Percentiles rank a stretch among this genome's conserved stretches.
These are phyloP conservation scores for Petrolisthes manimaculis DNA, from an alignment of 2,888 invertebrate genomes.

Conservation along the genomic window DNA sequence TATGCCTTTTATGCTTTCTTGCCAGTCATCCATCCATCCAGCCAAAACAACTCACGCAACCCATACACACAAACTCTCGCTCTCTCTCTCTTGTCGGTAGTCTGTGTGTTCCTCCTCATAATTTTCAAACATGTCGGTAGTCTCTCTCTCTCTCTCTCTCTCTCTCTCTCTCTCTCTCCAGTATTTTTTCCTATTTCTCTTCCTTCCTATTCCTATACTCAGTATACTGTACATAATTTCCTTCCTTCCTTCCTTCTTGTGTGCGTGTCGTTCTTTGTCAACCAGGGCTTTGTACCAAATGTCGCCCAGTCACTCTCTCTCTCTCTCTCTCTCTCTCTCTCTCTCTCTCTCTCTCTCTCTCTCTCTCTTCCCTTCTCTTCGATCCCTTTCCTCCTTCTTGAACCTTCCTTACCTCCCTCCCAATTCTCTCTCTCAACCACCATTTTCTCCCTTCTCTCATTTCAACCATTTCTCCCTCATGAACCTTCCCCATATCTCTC, in stretches of 20 bases:
- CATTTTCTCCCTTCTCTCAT: neutral
- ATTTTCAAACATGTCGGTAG: too few relatives aligned
- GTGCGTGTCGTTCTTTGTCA: too few relatives aligned
- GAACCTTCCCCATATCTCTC: slow-evolving; percentile 2
- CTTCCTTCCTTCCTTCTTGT: neutral
- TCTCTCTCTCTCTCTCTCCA: neutral
- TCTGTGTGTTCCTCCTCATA: too few relatives aligned
- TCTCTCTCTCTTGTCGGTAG: neutral
- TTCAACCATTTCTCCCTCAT: neutral
- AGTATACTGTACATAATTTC: too few relatives aligned
- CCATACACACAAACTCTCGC: too few relatives aligned
- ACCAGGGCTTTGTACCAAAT: neutral
- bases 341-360: neutral
- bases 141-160: too few relatives aligned
- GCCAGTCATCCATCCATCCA: too few relatives aligned
- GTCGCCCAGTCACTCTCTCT: neutral
- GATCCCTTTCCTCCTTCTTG: neutral
- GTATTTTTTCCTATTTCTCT: neutral
- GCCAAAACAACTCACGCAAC: too few relatives aligned
- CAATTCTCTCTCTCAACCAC: neutral
- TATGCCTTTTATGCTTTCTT: too few relatives aligned
- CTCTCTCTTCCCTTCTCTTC: neutral
- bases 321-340: neutral
- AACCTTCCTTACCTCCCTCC: neutral
- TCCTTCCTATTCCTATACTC: too few relatives aligned